These are phyloP conservation scores for Phlogophora meticulosa DNA, from an alignment of 2,888 invertebrate genomes.

Conservation along the genomic window DNA sequence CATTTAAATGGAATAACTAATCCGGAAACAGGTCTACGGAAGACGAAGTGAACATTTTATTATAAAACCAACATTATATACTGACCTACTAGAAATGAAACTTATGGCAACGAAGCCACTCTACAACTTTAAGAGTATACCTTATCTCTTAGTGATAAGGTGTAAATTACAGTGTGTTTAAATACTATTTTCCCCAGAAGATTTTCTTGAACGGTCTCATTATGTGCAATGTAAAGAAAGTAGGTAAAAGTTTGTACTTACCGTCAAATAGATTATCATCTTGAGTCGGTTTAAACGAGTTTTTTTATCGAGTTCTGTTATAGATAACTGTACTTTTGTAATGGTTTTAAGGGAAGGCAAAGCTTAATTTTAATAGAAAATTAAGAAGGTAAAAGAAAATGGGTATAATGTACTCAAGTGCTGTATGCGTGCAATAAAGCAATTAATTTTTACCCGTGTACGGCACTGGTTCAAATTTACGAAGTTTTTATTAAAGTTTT, in stretches of 20 bases:
- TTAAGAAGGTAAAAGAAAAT: background rate
- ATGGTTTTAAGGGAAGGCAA: conserved; percentile 20
- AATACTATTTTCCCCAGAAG: conserved; percentile 67
- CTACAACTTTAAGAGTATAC: conserved; percentile 45
- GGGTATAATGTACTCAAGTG: background rate
- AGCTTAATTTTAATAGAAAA: conserved; percentile 9
- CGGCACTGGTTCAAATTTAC: no score
- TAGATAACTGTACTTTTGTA: conserved; percentile 18
- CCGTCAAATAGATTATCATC: conserved; percentile 68
- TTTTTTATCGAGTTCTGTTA: conserved; percentile 50
- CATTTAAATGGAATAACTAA: no score
- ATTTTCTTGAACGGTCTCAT: conserved; percentile 72
- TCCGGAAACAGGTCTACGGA: conserved; percentile 38
- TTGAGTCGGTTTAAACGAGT: conserved; percentile 57
- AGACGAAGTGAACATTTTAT: conserved; percentile 53
- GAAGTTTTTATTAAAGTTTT: no score
- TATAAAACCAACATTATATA: conserved; percentile 65
- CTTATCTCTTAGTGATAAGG: conserved; percentile 53
- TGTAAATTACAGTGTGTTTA: conserved; percentile 47
- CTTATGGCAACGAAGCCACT: conserved; percentile 64
- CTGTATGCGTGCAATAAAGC: no score
- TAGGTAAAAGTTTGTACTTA: conserved; percentile 68
- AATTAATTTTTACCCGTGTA: no score
- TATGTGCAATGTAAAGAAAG: conserved; percentile 66
- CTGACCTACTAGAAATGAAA: conserved; percentile 68